phyloP scores from a whole-genome alignment of 2,113 vertebrate genomes.

The Shinisaurus crocodilurus region DNA sequence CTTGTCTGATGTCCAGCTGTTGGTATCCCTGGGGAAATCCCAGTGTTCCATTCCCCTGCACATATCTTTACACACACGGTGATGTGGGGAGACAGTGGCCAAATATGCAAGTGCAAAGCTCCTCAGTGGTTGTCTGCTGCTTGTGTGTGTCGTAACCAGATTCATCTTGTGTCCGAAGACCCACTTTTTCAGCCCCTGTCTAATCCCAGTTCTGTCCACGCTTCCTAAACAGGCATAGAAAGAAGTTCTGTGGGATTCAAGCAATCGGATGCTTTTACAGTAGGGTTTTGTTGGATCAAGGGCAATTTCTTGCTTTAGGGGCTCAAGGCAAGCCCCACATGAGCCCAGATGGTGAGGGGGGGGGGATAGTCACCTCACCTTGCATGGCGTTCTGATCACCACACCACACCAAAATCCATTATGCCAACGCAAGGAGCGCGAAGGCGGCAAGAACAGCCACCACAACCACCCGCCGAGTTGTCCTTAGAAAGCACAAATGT shows the following conservation, averaged over 20 bases:
- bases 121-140: no score
- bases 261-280: not conserved
- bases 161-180: not conserved
- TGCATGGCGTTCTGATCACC: conserved; percentile 40
- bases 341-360: not conserved
- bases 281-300: not conserved
- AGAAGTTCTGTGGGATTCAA: not conserved
- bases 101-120: not conserved
- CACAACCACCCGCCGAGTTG: conserved; percentile 65
- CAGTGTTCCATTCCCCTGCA: no score
- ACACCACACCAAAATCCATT: conserved; percentile 37
- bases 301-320: not conserved
- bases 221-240: not conserved
- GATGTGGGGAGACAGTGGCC: not conserved
- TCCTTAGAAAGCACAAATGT: conserved; percentile 61
- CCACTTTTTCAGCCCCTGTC: not conserved
- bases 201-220: not conserved
- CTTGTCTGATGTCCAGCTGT: not conserved
- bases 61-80: no score
- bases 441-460: conserved; percentile 58
- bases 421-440: conserved; percentile 57
- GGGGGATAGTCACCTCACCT: not conserved
- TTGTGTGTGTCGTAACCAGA: not conserved
- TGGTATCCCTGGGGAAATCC: not conserved
- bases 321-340: no score